These are phyloP conservation scores for Urosaurus nigricauda DNA, from an alignment of 2,797 vertebrate species.

Conservation along the genomic window DNA sequence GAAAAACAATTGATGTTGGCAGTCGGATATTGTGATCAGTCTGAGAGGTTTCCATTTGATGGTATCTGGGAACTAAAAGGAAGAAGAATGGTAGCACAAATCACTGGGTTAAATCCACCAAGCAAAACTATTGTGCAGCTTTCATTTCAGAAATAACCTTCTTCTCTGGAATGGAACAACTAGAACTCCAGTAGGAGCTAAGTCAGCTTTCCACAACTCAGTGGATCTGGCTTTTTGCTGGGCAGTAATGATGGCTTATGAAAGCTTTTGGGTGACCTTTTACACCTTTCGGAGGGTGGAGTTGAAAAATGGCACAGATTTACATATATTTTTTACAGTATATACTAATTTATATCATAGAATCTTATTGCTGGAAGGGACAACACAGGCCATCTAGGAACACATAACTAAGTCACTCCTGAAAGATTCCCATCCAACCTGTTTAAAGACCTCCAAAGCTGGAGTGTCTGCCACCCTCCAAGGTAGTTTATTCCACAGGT, in stretches of 20 bases:
- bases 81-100: not conserved
- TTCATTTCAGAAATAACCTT: not conserved
- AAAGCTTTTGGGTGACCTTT: not conserved
- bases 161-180: not conserved
- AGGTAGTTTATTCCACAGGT: no score
- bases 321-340: not conserved
- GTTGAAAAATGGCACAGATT: not conserved
- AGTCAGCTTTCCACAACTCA: not conserved
- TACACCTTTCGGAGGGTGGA: not conserved
- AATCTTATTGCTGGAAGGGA: not conserved
- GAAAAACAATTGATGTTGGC: not conserved
- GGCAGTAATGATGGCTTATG: not conserved
- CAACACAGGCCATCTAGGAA: not conserved
- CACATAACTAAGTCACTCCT: not conserved
- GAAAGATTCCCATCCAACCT: not conserved
- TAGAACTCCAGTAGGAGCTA: no score
- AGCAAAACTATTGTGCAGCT: not conserved
- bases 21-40: constrained; percentile 2
- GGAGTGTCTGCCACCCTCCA: not conserved
- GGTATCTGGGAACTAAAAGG: not conserved
- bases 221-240: not conserved
- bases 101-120: not conserved
- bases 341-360: not conserved
- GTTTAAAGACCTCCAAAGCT: not conserved
- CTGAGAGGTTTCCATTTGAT: not conserved